Base-by-base conservation (phyloP, 2,888 invertebrate species). In the Apamea crenata region DNA sequence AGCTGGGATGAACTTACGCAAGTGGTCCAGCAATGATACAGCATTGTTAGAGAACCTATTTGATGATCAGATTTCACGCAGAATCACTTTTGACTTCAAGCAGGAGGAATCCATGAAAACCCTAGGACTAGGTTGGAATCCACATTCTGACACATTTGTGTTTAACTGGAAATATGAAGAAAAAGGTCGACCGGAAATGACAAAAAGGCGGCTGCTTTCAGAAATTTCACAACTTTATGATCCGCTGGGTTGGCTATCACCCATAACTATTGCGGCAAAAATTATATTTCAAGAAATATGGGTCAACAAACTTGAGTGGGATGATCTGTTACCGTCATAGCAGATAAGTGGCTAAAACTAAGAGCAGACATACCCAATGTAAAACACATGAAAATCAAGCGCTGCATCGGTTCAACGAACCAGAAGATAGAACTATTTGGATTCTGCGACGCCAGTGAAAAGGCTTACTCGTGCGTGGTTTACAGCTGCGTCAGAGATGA, bases 51-150 rank as follows among this genome's bases (percentile, higher is more conserved):
- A 40, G 5, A 40, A 40, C 8, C 5, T 40, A 4, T 4, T 3
- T n/a, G n/a, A n/a, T n/a, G n/a, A n/a, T n/a, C n/a, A 4, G 40
- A 40, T 40, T 5, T 40, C 40, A 40, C 40, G 40, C 40, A 40
- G 8, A 44, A 10, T 44, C 1, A 44, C 10, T 44, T 44, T 44
- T 44, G 10, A 44, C 44, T 44, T 44, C 44, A 44, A 44, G 44
- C 44, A 44, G 10, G 8, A 44, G 44, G 12, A 44, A 44, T 44
- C 12, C 10, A 44, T 44, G 44, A 44, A 44, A 82, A 83, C 80
- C 10, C 53, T 85, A 16, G 85, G 85, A 16, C 74, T 87, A 5
- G 70, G 78, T 10, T 86, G 87, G 87, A 78, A 40, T 40, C 78
- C 83, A 1, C 69, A 53, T 1, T 16, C 6, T 0, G 85, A 40